Evolutionary conservation across 37 sponge, comb jelly and placozoan species (phyloP), one percentile per base, ranked within the genome.

Genomic region (Cliona cf. orientalis): DNA sequence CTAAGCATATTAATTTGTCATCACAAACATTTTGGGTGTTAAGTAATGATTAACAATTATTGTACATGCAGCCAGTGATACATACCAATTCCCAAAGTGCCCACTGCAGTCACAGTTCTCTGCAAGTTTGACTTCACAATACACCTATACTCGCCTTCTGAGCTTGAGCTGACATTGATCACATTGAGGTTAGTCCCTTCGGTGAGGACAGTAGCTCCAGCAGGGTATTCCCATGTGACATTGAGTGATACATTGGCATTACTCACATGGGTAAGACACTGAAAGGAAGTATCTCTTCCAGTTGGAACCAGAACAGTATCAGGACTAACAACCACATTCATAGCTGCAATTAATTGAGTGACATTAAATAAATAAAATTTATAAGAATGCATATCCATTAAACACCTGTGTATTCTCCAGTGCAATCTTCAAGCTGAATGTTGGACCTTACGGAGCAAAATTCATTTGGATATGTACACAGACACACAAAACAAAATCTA

Each of bases 401-500:
- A 12, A 67, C 70, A 86, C 79, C 80, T 72, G 75, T 44, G 22
- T 31, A 66, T 49, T 56, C 43, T 43, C 87, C 87, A 14, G 4
- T 21, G 65, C 87, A 87, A 26, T 80, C 66, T 1, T 66, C 57
- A 0, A 61, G 14, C 0, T 43, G 1, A 23, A 69, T 49, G 43
- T 53, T 23, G 31, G 21, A 1, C 12, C 42, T 6, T 2, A 45
- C n/a, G 25, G 45, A 36, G 45, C 91, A 91, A 56, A 40, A 35
- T 39, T 46, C 46, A 19, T 38, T 46, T 14, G 65, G 44, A 22
- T 33, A n/a, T 9, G 1, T 29, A 68, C 95, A 94, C 22, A 29
- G 5, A 43, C 95, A 94, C 25, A n/a, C 21, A 19, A 83, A 72
- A 64, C 95, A 94, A 14, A 44, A 42, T 9, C 71, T 12, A 3